These are phyloP conservation scores for Syngnathus acus DNA, from an alignment of 2,797 vertebrate genomes.

Conservation along the genomic window DNA sequence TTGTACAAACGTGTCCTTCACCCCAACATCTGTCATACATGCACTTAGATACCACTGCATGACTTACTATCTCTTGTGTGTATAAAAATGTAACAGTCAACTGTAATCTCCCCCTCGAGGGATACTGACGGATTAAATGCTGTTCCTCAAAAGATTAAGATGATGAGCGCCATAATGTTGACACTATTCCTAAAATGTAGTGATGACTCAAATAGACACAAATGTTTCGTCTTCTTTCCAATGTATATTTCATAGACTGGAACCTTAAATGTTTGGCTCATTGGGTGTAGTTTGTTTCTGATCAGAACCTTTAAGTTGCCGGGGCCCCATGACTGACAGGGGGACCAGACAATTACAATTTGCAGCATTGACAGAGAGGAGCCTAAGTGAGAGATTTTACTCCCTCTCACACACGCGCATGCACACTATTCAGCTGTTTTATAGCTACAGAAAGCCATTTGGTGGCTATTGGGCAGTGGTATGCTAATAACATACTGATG, in stretches of 20 bases:
- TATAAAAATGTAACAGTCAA: neutral
- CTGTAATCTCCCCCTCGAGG: neutral
- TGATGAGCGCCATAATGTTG: neutral
- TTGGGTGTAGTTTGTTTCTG: too few species aligned
- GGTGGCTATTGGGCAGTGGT: neutral
- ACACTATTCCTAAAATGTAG: neutral
- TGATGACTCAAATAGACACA: neutral
- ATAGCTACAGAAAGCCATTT: neutral
- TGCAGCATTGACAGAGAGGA: too few species aligned
- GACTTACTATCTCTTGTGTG: neutral
- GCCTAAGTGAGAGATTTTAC: too few species aligned
- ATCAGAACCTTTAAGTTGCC: too few species aligned
- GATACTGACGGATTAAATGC: neutral
- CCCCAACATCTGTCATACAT: neutral
- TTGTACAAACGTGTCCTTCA: too few species aligned
- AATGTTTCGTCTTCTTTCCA: neutral
- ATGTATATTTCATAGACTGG: neutral
- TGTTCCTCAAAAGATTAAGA: slow-evolving; percentile 2
- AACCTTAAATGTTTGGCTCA: neutral
- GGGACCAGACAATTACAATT: too few species aligned
- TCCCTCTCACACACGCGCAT: too few species aligned
- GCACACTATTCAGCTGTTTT: neutral
- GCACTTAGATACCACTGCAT: neutral
- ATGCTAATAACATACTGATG: neutral
- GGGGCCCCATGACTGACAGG: too few species aligned